Conservation (phyloP, 2,888 invertebrate species). For the Leucophenga maculata region DNA sequence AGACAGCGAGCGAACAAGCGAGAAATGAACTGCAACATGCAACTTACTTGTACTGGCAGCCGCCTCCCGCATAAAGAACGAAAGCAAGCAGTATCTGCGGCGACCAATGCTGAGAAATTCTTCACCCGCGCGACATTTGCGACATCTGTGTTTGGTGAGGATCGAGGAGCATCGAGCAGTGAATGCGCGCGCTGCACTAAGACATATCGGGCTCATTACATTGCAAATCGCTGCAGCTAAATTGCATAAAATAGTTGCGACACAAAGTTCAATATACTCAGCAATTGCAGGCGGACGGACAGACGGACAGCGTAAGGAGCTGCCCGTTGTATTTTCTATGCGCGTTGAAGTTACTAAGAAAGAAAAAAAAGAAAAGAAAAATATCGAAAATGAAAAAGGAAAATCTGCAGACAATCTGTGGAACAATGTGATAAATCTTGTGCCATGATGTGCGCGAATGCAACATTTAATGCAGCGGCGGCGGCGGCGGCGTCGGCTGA, state of each 20-base stretch:
- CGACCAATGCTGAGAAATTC: conserved; percentile 23
- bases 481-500: conserved; percentile 40
- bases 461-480: conserved; percentile 54
- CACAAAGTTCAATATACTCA: conserved; percentile 58
- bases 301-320: too few species aligned
- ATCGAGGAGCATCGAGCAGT: too few species aligned
- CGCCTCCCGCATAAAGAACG: conserved; percentile 23
- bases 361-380: background rate
- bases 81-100: background rate
- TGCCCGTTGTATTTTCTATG: background rate
- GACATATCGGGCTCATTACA: conserved; percentile 62
- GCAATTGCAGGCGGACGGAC: background rate
- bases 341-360: background rate
- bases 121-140: conserved; percentile 26
- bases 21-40: conserved; percentile 12
- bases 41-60: background rate
- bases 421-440: conserved; percentile 69
- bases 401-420: conserved; percentile 65
- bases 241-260: conserved; percentile 50
- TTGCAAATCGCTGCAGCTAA: conserved; percentile 52
- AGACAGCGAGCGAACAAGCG: conserved; percentile 50
- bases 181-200: conserved; percentile 38
- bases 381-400: conserved; percentile 36
- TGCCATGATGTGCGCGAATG: conserved; percentile 54
- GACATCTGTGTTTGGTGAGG: conserved; percentile 51